Conservation (phyloP, 2,888 invertebrate genomes). For the Drosophila longiperda region DNA sequence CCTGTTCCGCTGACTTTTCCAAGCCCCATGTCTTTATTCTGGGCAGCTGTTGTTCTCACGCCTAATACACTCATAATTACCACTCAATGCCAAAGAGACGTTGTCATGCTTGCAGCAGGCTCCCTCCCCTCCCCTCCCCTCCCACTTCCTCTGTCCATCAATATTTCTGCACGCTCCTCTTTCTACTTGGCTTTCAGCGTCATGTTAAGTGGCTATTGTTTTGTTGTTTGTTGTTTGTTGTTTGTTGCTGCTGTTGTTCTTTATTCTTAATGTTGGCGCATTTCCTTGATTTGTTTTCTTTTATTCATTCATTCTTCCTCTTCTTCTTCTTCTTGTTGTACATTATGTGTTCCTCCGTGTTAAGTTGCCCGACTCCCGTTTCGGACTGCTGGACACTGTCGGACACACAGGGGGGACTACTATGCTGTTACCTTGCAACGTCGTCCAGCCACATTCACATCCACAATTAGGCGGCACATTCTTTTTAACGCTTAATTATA, state of each 20-base stretch:
- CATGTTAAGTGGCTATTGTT: constrained; percentile 61
- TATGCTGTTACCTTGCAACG: constrained; percentile 6
- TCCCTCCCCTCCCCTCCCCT: neutral
- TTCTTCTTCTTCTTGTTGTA: constrained; percentile 23
- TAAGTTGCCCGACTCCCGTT: constrained; percentile 20
- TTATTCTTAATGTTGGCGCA: constrained; percentile 36
- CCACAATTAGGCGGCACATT: constrained; percentile 78
- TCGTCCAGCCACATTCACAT: constrained; percentile 50
- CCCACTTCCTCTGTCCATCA: neutral
- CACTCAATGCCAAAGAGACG: constrained; percentile 45
- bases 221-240: constrained; percentile 9
- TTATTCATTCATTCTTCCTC: constrained; percentile 1
- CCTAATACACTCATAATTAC: constrained; percentile 55
- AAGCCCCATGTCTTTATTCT: constrained; percentile 20
- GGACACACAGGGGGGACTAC: constrained; percentile 20
- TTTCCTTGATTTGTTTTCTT: constrained; percentile 54
- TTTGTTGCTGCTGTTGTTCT: constrained; percentile 13
- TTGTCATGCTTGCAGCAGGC: constrained; percentile 24
- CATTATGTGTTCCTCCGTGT: constrained; percentile 19
- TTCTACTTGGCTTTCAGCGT: constrained; percentile 40
- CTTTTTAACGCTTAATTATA: constrained; percentile 76
- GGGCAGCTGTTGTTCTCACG: constrained; percentile 53
- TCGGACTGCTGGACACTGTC: constrained; percentile 22
- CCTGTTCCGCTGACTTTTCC: constrained; percentile 49
- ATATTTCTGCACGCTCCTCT: neutral